Evolutionary conservation across 2,888 invertebrate species (phyloP).

Genomic region (Liodrosophila aerea): DNA sequence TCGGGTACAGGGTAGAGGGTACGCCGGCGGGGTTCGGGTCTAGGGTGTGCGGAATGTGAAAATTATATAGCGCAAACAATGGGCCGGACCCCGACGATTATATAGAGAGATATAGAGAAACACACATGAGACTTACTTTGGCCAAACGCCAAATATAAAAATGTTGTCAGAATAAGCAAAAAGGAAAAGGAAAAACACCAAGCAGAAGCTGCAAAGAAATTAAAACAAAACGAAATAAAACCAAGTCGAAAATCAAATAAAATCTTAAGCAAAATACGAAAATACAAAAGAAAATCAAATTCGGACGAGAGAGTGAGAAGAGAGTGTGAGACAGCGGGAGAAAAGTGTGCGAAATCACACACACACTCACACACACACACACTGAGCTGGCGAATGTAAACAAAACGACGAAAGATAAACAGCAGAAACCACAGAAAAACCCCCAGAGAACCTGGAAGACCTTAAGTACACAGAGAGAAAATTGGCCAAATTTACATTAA

Average conservation of each 20-base stretch:
- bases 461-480: constrained; percentile 16
- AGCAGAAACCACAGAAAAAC: constrained; percentile 62
- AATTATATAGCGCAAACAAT: constrained; percentile 70
- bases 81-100: constrained; percentile 38
- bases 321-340: constrained; percentile 21
- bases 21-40: not conserved
- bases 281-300: constrained; percentile 69
- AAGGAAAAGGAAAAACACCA: constrained; percentile 17
- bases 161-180: constrained; percentile 49
- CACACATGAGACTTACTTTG: constrained; percentile 67
- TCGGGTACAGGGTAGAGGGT: constrained; percentile 9
- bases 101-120: constrained; percentile 13
- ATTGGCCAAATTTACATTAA: constrained; percentile 21
- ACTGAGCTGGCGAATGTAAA: constrained; percentile 60
- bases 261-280: constrained; percentile 72
- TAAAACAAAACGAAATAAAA: constrained; percentile 22
- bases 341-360: constrained; percentile 37
- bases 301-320: constrained; percentile 37
- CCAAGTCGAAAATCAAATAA: constrained; percentile 67
- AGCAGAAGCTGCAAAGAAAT: constrained; percentile 2
- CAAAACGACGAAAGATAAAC: constrained; percentile 73
- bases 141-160: constrained; percentile 64
- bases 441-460: constrained; percentile 19
- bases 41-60: constrained; percentile 39
- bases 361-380: constrained; percentile 7